Conservation (phyloP, 2,113 vertebrate genomes). For the Salminus brasiliensis region DNA sequence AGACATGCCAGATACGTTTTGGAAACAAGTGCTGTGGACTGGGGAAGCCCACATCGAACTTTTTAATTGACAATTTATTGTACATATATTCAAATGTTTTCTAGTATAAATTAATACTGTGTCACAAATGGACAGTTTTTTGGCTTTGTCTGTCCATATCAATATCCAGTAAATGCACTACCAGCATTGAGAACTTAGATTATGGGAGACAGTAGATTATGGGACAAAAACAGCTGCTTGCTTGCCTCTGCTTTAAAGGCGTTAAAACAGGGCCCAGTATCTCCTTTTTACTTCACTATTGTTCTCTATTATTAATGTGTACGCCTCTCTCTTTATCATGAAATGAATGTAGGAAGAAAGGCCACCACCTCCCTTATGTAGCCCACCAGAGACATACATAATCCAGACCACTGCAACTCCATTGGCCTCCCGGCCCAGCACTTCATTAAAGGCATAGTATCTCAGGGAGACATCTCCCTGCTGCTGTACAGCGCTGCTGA, state of each 20-base stretch:
- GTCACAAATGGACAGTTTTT: too few species aligned
- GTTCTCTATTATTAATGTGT: not conserved
- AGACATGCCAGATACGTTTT: too few species aligned
- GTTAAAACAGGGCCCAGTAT: not conserved
- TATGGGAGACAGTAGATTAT: too few species aligned
- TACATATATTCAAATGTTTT: too few species aligned
- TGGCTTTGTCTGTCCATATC: too few species aligned
- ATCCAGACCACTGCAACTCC: constrained; percentile 4
- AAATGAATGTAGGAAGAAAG: not conserved
- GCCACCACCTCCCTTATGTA: not conserved
- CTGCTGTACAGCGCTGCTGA: constrained; percentile 20
- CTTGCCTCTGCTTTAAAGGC: not conserved
- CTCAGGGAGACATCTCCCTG: constrained; percentile 50
- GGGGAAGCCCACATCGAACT: too few species aligned
- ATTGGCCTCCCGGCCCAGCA: constrained; percentile 24
- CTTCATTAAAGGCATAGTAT: constrained; percentile 49
- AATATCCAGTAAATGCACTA: too few species aligned
- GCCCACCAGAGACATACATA: not conserved
- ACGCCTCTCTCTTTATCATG: not conserved
- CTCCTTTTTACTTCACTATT: not conserved
- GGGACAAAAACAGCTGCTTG: not conserved
- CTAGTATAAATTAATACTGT: too few species aligned
- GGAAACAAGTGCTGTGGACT: too few species aligned
- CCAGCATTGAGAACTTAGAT: too few species aligned
- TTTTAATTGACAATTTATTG: too few species aligned